Base-by-base conservation (phyloP, 1,140 invertebrate genomes). In the Leptestheria dahalacensis region DNA sequence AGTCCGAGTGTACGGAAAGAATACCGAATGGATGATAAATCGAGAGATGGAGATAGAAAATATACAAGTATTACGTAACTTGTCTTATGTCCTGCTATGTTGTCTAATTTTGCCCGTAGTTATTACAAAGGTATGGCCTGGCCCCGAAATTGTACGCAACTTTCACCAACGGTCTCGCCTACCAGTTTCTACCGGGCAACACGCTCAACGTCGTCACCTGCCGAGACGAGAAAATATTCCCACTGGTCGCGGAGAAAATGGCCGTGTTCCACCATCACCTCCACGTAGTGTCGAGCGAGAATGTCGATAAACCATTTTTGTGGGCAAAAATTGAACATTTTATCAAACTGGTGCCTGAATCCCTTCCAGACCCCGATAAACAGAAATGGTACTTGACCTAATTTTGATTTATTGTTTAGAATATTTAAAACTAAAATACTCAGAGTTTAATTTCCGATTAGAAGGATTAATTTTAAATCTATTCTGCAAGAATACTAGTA, bases 141-240 rank as follows among this genome's bases (percentile, higher is more conserved):
- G 88, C 89, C 63, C 86, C 92, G 57, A 78, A 82, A 55, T 74
- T 98, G 41, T 93, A 91, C 75, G 91, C 88, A 48, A 83, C 84
- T 25, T 98, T 98, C 74, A 79, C 83, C 62, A 99, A 99, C 78
- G 96, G 95, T 23, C 76, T 98, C 61, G 86, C 83, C 20, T 99
- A 97, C 72, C 83, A 92, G 73, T 99, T 84, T 74, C 79, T 91
- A 63, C 82, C 83, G 64, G 96, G 96, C 33, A 76, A 79, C 58
- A 87, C 85, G 20, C 69, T 97, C 11, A 84, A 82, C 63, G 72
- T 76, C 21, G 76, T 84, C 33, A 80, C 77, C 62, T 84, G 94
- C 3, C 72, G 79, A 61, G 73, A 85, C 51, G 74, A 79, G 24
- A 71, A 80, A 65, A 79, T 95, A 61, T 88, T 84, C 73, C 73